Percentiles rank a stretch among this genome's conserved stretches.
Conservation (phyloP, 2,797 vertebrate genomes). For the Danio jaintianensis region DNA sequence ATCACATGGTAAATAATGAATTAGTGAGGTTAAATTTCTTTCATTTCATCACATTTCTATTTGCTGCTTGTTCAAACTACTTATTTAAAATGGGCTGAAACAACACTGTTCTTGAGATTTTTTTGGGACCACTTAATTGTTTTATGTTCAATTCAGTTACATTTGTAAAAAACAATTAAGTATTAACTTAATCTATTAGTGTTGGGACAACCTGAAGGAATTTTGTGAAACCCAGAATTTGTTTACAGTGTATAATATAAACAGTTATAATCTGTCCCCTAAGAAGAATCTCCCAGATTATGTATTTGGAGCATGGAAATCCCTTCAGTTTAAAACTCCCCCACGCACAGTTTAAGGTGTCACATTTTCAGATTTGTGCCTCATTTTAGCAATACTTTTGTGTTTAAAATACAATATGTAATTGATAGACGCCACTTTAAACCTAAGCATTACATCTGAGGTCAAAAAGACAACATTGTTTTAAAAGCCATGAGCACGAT, state of each 20-base stretch:
- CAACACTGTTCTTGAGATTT: too few relatives aligned
- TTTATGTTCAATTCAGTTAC: too few relatives aligned
- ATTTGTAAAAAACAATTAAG: too few relatives aligned
- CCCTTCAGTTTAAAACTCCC: slow-evolving; percentile 28
- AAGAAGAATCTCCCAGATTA: slow-evolving; percentile 15
- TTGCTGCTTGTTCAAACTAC: too few relatives aligned
- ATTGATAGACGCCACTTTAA: slow-evolving; percentile 20
- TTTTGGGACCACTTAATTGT: too few relatives aligned
- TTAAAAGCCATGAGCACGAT: not conserved
- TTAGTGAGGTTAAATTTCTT: slow-evolving; percentile 22
- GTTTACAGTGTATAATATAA: not conserved
- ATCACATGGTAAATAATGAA: not conserved
- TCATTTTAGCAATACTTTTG: slow-evolving; percentile 11
- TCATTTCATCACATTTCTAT: not conserved
- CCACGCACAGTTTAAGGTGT: not conserved
- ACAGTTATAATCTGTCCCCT: slow-evolving; percentile 16
- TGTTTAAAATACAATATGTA: slow-evolving; percentile 16
- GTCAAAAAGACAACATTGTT: not conserved
- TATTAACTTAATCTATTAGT: too few relatives aligned
- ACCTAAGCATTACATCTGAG: slow-evolving; percentile 10
- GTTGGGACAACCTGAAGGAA: too few relatives aligned
- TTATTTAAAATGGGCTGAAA: too few relatives aligned
- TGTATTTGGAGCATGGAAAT: slow-evolving; percentile 40
- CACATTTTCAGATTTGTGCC: slow-evolving; percentile 17
- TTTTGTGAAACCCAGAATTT: too few relatives aligned